These are phyloP conservation scores for Diadromus collaris DNA, from an alignment of 2,888 invertebrate species.

Conservation along the genomic window DNA sequence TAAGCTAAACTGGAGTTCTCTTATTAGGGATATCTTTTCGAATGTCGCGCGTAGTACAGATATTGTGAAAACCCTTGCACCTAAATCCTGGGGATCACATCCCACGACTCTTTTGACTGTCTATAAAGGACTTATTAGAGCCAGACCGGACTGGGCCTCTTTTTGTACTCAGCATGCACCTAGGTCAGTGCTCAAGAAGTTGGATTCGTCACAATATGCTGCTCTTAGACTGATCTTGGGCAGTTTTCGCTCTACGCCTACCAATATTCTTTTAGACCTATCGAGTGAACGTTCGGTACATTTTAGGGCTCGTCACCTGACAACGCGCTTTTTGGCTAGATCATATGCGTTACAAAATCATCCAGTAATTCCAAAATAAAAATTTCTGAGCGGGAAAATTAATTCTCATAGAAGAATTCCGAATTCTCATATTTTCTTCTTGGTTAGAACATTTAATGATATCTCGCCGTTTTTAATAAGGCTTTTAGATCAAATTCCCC, in stretches of 20 bases:
- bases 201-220: background rate
- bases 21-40: background rate
- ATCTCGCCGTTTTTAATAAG: no score
- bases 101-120: background rate
- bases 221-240: background rate
- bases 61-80: slow-evolving; percentile 5
- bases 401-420: no score
- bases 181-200: background rate
- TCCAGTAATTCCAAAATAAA: background rate
- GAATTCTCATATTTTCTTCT: no score
- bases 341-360: background rate
- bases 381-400: no score
- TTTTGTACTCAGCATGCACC: background rate
- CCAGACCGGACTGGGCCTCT: slow-evolving; percentile 18
- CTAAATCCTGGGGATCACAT: slow-evolving; percentile 14
- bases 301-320: background rate
- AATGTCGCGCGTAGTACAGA: background rate
- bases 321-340: background rate
- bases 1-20: slow-evolving; percentile 28
- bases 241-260: background rate
- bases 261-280: background rate
- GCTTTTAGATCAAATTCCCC: no score
- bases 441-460: no score
- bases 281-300: background rate
- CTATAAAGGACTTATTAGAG: slow-evolving; percentile 19